Conservation (phyloP, 2,888 invertebrate species). For the Polyploca ridens region DNA sequence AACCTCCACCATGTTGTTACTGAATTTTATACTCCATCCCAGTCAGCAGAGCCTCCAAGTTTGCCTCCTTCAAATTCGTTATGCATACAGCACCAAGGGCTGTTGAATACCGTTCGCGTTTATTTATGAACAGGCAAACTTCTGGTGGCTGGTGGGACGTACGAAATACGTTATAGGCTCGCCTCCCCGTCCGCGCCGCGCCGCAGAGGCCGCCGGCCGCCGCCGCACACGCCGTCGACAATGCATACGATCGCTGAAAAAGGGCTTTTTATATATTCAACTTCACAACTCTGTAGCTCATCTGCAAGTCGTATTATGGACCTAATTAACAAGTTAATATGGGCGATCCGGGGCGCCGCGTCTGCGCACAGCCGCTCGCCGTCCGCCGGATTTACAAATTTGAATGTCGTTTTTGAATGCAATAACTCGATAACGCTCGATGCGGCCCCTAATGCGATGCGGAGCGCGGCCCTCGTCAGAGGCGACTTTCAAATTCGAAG, state of each 20-base stretch:
- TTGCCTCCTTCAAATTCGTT: conserved; percentile 86
- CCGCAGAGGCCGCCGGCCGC: conserved; percentile 33
- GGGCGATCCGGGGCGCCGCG: conserved; percentile 88
- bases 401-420: conserved; percentile 36
- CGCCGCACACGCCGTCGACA: conserved; percentile 64
- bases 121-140: conserved; percentile 86
- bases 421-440: conserved; percentile 30
- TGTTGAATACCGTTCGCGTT: conserved; percentile 86
- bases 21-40: conserved; percentile 85
- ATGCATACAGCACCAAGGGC: conserved; percentile 86
- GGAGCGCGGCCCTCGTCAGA: conserved; percentile 36
- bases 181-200: conserved; percentile 51
- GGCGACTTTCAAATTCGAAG: conserved; percentile 46
- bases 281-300: conserved; percentile 88
- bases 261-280: conserved; percentile 89
- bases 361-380: conserved; percentile 72
- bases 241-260: conserved; percentile 85
- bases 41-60: conserved; percentile 84
- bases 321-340: conserved; percentile 96
- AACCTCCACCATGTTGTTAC: conserved; percentile 84
- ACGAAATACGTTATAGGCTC: conserved; percentile 79
- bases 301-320: conserved; percentile 95
- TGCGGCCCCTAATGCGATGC: conserved; percentile 38
- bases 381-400: conserved; percentile 34
- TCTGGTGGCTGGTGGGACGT: conserved; percentile 82